Evolutionary conservation across 2,888 invertebrate genomes (phyloP).

Genomic region (Tanytarsus gracilentus): DNA sequence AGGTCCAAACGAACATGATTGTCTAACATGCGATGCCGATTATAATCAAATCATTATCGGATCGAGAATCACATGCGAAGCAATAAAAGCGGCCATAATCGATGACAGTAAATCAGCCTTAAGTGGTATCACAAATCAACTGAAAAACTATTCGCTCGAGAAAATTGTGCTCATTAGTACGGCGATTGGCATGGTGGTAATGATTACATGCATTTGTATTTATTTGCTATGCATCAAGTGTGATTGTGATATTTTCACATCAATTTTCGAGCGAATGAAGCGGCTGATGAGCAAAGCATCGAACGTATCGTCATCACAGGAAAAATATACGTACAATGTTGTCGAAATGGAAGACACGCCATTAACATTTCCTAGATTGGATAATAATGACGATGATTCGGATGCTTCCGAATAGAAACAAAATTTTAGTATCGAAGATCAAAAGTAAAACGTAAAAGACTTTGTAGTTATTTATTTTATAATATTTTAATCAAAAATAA

Average conservation of each 20-base stretch:
- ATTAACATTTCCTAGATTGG: no score
- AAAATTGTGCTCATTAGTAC: constrained; percentile 20
- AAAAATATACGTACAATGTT: constrained; percentile 18
- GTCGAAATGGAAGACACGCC: background rate
- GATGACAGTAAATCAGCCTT: background rate
- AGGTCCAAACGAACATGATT: constrained; percentile 38
- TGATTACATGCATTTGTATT: constrained; percentile 14
- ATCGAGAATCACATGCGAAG: constrained; percentile 5
- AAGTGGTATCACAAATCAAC: background rate
- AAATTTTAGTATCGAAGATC: no score
- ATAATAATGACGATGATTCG: no score
- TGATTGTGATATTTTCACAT: background rate
- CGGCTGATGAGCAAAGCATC: background rate
- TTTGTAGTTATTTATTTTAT: no score
- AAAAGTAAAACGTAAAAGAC: no score
- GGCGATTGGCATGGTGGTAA: background rate
- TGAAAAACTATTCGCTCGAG: constrained; percentile 7
- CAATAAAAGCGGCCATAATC: background rate
- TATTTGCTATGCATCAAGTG: constrained; percentile 5
- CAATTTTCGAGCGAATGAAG: background rate
- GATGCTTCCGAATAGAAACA: no score
- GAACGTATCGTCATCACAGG: background rate
- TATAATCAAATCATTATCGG: constrained; percentile 37
- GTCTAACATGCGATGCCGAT: constrained; percentile 38
- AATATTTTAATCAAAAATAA: no score